These are phyloP conservation scores for Polyploca ridens DNA, from an alignment of 2,888 invertebrate species.

Conservation along the genomic window DNA sequence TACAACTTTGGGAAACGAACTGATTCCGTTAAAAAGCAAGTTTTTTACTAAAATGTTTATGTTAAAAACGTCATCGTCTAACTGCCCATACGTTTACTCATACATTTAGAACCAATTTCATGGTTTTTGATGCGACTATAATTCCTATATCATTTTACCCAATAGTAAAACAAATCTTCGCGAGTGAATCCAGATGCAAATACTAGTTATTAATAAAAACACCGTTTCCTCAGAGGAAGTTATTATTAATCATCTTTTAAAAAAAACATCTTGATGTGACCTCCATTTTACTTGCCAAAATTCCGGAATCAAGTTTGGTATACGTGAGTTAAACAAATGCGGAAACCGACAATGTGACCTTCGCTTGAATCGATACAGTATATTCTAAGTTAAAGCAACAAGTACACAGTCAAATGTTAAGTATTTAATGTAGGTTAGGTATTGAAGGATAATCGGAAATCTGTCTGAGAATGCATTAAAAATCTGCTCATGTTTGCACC, in stretches of 20 bases:
- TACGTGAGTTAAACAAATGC: slow-evolving; percentile 47
- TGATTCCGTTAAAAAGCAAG: neutral
- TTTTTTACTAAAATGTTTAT: neutral
- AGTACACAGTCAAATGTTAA: slow-evolving; percentile 15
- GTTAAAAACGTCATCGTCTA: neutral
- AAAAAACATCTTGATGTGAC: slow-evolving; percentile 47
- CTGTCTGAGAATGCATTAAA: no score
- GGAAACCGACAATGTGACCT: slow-evolving; percentile 49
- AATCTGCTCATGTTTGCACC: no score
- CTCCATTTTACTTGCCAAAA: slow-evolving; percentile 67
- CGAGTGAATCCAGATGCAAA: neutral
- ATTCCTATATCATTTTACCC: no score
- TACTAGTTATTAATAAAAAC: neutral
- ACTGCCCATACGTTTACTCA: neutral
- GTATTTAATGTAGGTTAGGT: neutral
- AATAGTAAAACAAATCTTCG: neutral
- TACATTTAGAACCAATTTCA: no score
- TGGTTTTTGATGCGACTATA: no score
- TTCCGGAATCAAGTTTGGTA: slow-evolving; percentile 61
- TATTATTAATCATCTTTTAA: slow-evolving; percentile 69
- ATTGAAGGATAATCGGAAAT: neutral
- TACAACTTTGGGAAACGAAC: slow-evolving; percentile 7
- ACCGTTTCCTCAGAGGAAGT: slow-evolving; percentile 68
- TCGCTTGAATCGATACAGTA: slow-evolving; percentile 44
- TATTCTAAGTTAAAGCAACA: slow-evolving; percentile 23